A percentile compares a stretch with the other conserved stretches of the same genome.
Conservation (phyloP, 1,140 invertebrate genomes). For the Ectropis grisescens region DNA sequence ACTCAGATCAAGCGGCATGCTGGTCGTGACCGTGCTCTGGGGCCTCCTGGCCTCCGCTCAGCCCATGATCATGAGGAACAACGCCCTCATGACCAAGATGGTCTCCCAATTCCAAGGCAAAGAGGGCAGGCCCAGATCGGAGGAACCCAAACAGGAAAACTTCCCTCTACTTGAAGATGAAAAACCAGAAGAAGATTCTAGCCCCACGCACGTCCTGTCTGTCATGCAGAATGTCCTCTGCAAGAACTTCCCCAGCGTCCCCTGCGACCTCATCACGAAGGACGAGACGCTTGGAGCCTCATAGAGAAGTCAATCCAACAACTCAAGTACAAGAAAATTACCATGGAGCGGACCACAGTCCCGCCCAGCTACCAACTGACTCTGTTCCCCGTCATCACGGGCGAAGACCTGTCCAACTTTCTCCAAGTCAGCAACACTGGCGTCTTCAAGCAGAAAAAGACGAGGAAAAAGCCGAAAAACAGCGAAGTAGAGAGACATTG, state of each 20-base stretch:
- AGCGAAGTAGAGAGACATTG: too few relatives aligned
- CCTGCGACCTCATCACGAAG: slow-evolving; percentile 37
- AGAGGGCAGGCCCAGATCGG: slow-evolving; percentile 12
- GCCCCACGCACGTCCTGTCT: slow-evolving; percentile 25
- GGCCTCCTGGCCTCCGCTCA: too few relatives aligned
- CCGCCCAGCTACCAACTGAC: slow-evolving; percentile 14
- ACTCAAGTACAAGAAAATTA: slow-evolving; percentile 35
- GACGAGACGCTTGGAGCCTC: slow-evolving; percentile 38
- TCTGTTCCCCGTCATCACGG: slow-evolving; percentile 34
- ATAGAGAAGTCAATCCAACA: slow-evolving; percentile 48
- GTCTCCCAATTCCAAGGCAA: slow-evolving; percentile 39
- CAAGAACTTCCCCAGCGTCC: slow-evolving; percentile 44
- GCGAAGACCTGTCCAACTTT: slow-evolving; percentile 35
- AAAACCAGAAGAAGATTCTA: too few relatives aligned
- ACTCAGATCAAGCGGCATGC: too few relatives aligned
- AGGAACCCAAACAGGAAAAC: neutral
- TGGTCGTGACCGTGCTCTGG: too few relatives aligned
- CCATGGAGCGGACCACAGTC: slow-evolving; percentile 25
- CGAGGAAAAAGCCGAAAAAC: slow-evolving; percentile 9
- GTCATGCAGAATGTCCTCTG: slow-evolving; percentile 51
- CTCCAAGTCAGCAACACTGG: slow-evolving; percentile 21
- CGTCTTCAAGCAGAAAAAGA: slow-evolving; percentile 13
- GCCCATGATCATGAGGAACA: slow-evolving; percentile 40
- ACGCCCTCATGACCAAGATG: slow-evolving; percentile 49
- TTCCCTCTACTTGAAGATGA: too few relatives aligned